Evolutionary conservation across 2,797 vertebrate species (phyloP), one percentile per base, ranked within the genome.

Genomic region (Limnodromus scolopaceus): DNA sequence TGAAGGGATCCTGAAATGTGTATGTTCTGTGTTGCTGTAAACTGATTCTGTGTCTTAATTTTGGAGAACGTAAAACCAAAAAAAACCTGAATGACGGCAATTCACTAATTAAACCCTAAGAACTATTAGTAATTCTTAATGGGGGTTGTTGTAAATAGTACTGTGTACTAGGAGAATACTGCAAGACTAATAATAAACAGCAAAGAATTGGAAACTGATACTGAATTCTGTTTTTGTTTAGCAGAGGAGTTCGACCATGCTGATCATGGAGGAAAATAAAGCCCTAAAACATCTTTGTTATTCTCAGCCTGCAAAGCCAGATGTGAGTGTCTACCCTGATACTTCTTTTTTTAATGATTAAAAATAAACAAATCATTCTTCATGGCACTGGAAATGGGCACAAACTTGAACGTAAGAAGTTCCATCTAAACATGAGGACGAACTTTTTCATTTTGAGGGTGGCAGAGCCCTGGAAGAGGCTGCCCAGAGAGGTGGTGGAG

Each of bases 291-390:
- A 49, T 58, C 84, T 76, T 16, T 93, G 85, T 63, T 71, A 54
- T 87, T 91, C 82, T 24, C 80, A 95, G 65, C 79, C 78, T 93
- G 68, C 85, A 88, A 51, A 70, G 39, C 94, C 97, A 68, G 69
- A 95, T 92, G 97, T 98, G 75, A 96, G 97, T 86, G 20, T 92
- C 30, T 81, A 0, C 58, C 41, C 49, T 81, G 7, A 10, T 82
- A 14, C 13, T 13, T 48, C 41, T 77, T 68, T 61, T 77, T 64
- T 65, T 2, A 25, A 16, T 69, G 0, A 74, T 48, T 71, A 39
- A 66, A 87, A 20, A 28, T 32, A 68, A 77, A 48, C 12, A 84
- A 84, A 43, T 24, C 0, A 1, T 61, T 87, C 27, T 15, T 71
- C 24, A 3, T 49, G 32, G 61, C 54, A 63, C 48, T 28, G 20